A percentile compares a stretch with the other conserved stretches of the same genome.
Conservation (phyloP, 2,113 vertebrate genomes). For the Jaculus jaculus region DNA sequence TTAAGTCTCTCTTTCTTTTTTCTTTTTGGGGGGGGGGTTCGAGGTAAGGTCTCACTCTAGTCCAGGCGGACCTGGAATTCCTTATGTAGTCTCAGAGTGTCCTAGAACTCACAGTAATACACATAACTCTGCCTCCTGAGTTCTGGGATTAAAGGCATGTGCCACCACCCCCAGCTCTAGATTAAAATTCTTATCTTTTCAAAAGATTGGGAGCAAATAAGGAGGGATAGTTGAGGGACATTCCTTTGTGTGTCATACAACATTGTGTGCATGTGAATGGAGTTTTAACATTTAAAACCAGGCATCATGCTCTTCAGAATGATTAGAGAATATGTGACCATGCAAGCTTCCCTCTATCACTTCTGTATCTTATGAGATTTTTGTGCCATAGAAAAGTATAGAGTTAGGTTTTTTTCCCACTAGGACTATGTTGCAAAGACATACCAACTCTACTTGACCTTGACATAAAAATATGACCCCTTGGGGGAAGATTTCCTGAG, state of each 20-base stretch:
- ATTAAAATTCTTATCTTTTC: not conserved
- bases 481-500: fast-evolving
- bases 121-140: too few species aligned
- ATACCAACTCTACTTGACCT: not conserved
- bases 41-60: too few species aligned
- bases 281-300: not conserved
- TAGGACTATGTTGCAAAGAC: not conserved
- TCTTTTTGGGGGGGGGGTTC: too few species aligned
- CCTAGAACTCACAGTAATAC: too few species aligned
- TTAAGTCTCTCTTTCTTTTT: too few species aligned
- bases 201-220: not conserved
- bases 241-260: not conserved
- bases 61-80: too few species aligned
- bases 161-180: not conserved
- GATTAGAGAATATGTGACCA: not conserved
- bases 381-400: not conserved
- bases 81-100: too few species aligned
- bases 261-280: not conserved
- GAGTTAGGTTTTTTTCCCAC: not conserved
- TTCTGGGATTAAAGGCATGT: too few species aligned
- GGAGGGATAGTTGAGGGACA: not conserved
- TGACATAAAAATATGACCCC: not conserved
- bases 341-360: not conserved
- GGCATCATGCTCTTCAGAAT: not conserved
- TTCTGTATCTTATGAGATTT: not conserved